Conservation (phyloP, 2,797 vertebrate species). For the Sus cebifrons region DNA sequence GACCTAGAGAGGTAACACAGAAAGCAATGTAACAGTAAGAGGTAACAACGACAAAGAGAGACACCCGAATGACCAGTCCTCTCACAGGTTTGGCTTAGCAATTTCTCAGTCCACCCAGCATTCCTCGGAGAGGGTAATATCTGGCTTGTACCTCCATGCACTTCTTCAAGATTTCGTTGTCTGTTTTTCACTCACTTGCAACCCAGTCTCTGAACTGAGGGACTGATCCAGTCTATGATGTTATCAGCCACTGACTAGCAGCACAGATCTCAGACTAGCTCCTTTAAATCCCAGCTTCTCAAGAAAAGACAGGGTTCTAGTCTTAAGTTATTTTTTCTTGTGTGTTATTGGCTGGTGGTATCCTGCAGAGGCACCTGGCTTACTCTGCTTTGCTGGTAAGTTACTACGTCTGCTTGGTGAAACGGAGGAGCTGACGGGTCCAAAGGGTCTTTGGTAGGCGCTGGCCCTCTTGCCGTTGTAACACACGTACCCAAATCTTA, state of each 20-base stretch:
- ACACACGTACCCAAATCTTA: constrained; percentile 77
- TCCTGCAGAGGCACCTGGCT: constrained; percentile 72
- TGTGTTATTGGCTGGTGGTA: constrained; percentile 56
- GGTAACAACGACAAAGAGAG: constrained; percentile 48
- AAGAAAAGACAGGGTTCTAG: constrained; percentile 59
- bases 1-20: constrained; percentile 60
- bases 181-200: constrained; percentile 75
- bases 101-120: constrained; percentile 70
- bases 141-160: constrained; percentile 70
- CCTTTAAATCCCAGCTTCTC: constrained; percentile 75
- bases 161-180: constrained; percentile 78
- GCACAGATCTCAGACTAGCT: constrained; percentile 73
- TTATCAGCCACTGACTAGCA: constrained; percentile 75
- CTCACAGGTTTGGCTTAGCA: constrained; percentile 66
- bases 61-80: constrained; percentile 48
- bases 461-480: constrained; percentile 70
- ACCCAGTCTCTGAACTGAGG: constrained; percentile 76
- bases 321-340: constrained; percentile 57
- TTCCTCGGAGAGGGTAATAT: constrained; percentile 66
- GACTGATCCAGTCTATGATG: constrained; percentile 60
- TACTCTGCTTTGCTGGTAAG: constrained; percentile 70
- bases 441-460: constrained; percentile 67
- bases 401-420: constrained; percentile 61
- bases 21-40: constrained; percentile 62
- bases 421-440: constrained; percentile 61